These are phyloP conservation scores for Drepana falcataria DNA, from an alignment of 2,888 invertebrate genomes.

Conservation along the genomic window DNA sequence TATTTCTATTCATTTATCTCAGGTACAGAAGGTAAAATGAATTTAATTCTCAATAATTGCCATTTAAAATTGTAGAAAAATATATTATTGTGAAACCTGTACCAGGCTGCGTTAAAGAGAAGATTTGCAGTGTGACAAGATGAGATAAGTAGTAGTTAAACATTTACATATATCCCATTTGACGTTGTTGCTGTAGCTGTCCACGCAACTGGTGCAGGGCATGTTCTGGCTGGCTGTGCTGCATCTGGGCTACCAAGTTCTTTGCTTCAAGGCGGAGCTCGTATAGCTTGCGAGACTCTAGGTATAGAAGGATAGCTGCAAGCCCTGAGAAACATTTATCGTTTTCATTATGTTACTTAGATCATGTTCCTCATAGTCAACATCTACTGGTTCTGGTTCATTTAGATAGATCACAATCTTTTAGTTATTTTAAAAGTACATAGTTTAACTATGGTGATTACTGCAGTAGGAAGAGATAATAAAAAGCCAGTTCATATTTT, in stretches of 20 bases:
- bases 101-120: not conserved
- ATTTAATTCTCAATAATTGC: too few species aligned
- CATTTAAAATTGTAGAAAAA: too few species aligned
- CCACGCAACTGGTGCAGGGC: conserved; percentile 63
- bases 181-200: conserved; percentile 64
- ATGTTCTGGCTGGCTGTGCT: conserved; percentile 82
- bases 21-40: too few species aligned
- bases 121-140: not conserved
- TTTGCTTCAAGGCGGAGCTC: conserved; percentile 87
- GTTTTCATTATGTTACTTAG: not conserved
- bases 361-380: too few species aligned
- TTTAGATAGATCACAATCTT: too few species aligned
- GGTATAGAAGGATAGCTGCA: conserved; percentile 84
- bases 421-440: too few species aligned
- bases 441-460: too few species aligned
- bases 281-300: conserved; percentile 85
- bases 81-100: not conserved
- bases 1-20: too few species aligned
- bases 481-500: too few species aligned
- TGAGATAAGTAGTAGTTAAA: not conserved
- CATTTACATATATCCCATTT: conserved; percentile 17
- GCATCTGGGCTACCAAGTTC: conserved; percentile 94
- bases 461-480: too few species aligned
- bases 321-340: conserved; percentile 57
- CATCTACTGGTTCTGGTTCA: too few species aligned